phyloP scores from a whole-genome alignment of 2,113 vertebrate genomes.

The Paradisaea rubra region DNA sequence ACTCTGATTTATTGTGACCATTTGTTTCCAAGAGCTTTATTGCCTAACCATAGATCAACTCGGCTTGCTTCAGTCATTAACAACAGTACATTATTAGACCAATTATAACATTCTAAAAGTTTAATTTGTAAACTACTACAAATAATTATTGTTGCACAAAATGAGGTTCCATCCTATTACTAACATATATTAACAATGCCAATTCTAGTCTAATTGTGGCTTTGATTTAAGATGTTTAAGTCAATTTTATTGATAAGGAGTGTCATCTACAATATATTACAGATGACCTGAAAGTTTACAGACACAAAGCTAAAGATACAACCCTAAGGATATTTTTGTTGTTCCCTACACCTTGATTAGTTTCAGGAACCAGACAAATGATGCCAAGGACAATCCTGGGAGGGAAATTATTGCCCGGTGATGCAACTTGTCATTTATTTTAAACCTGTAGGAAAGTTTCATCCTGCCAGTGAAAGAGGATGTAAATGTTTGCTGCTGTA shows the following conservation, averaged over 20 bases:
- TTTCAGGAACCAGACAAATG: neutral
- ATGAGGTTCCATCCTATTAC: conserved; percentile 48
- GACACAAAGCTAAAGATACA: conserved; percentile 14
- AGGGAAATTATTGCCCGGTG: neutral
- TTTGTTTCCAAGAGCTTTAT: conserved; percentile 22
- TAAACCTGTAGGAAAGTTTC: neutral
- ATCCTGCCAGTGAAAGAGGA: neutral
- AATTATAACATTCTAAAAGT: conserved; percentile 46
- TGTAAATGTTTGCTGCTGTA: neutral
- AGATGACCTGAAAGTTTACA: conserved; percentile 49
- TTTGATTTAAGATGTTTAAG: conserved; percentile 60
- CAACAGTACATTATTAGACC: conserved; percentile 33
- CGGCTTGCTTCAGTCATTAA: conserved; percentile 13
- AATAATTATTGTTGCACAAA: conserved; percentile 62
- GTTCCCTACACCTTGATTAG: neutral
- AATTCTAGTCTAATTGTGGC: conserved; percentile 58
- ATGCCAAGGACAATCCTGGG: neutral
- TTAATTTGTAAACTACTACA: conserved; percentile 45
- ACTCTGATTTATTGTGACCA: conserved; percentile 13
- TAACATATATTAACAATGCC: conserved; percentile 64
- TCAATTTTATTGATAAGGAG: conserved; percentile 72
- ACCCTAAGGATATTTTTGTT: neutral
- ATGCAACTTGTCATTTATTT: neutral
- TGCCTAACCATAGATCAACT: neutral
- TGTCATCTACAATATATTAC: conserved; percentile 56